Evolutionary conservation across 2,113 vertebrate species (phyloP).

Genomic region (Crotalus viridis): DNA sequence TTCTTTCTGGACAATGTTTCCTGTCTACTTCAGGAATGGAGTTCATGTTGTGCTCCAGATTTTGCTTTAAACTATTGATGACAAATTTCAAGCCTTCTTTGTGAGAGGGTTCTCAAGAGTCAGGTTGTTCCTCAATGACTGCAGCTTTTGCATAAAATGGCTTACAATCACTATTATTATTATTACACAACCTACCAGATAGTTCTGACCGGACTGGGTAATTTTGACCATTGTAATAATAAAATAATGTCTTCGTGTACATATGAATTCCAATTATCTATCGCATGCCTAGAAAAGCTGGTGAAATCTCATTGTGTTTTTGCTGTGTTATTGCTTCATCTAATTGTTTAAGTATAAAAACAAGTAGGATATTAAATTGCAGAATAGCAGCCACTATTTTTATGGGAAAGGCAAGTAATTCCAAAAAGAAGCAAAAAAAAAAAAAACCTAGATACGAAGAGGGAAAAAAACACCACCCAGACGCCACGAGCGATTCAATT

Average conservation of each 20-base stretch:
- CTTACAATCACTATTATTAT: neutral
- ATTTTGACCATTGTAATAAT: neutral
- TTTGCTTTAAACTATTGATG: neutral
- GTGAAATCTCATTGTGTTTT: neutral
- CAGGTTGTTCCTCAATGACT: neutral
- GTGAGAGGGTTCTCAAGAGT: neutral
- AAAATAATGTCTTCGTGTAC: neutral
- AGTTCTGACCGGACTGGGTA: neutral
- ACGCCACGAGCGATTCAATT: constrained; percentile 52
- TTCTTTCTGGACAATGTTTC: neutral
- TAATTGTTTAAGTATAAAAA: constrained; percentile 28
- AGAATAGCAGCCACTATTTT: neutral
- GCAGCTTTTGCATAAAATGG: neutral
- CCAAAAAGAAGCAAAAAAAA: neutral
- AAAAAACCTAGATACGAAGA: neutral
- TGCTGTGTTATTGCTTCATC: constrained; percentile 23
- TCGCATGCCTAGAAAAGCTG: neutral
- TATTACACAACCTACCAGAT: neutral
- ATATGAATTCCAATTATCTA: neutral
- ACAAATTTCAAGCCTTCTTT: neutral
- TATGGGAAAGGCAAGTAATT: constrained; percentile 32
- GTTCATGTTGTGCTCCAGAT: neutral
- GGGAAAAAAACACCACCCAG: neutral
- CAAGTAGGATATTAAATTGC: constrained; percentile 48
- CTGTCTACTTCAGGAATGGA: neutral